Base-by-base conservation (phyloP, 2,888 invertebrate genomes). In the Nebria salina region DNA sequence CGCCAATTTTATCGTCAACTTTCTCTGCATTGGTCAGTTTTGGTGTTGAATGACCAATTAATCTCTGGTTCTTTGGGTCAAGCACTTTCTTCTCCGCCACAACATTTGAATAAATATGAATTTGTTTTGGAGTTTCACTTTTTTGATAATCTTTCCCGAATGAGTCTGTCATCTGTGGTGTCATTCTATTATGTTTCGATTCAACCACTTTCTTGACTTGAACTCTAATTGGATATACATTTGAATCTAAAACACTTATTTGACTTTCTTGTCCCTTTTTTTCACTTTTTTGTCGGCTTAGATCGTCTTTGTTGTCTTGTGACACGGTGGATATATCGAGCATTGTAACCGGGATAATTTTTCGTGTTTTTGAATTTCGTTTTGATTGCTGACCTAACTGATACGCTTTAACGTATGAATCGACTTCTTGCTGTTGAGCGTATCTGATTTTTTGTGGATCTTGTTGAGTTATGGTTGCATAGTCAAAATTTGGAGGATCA, bases 391-490 rank as follows among this genome's bases (percentile, higher is more conserved):
- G 81, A 25, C 76, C 66, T n/a, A 72, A 68, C 11, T 65, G 76
- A 20, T 81, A 81, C 2, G 81, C 81, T 42, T 54, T 26, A 15
- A 81, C 41, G n/a, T 81, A 81, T 20, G 82, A 82, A 82, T 88
- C 87, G 0, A 84, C 83, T 81, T 83, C 84, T 82, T 88, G 88
- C 81, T 88, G 88, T 81, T 87, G 85, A 42, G 83, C 84, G 78
- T 89, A 89, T 43, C 87, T 84, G 72, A 84, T 82, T 82, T 83
- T 86, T 81, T 85, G 84, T 6, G 83, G 85, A 82, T 89, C 87
- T 82, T 86, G 87, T 83, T 88, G 88, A n/a, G 79, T 81, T 1
- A 85, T 82, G 43, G 82, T 82, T 66, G 84, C 83, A 79, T 85
- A 87, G 82, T 86, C 84, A 78, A 87, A 88, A 6, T 81, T 43